Conservation (phyloP, 2,888 invertebrate genomes). For the Xanthorhoe designata region DNA sequence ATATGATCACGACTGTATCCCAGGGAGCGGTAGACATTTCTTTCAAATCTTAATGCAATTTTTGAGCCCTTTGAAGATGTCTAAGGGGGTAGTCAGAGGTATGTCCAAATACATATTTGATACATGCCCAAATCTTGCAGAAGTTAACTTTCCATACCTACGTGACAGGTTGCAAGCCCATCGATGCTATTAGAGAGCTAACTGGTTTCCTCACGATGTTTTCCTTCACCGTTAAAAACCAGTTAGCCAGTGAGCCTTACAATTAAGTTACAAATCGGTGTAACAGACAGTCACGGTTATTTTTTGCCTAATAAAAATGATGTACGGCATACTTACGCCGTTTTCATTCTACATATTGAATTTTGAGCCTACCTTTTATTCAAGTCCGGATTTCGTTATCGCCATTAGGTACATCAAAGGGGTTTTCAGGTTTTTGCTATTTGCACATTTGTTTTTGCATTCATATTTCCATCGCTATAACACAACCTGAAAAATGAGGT, state of each 20-base stretch:
- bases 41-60: too few relatives aligned
- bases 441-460: neutral
- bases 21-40: too few relatives aligned
- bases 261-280: constrained; percentile 29
- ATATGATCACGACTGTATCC: too few relatives aligned
- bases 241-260: neutral
- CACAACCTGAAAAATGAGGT: neutral
- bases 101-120: too few relatives aligned
- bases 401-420: constrained; percentile 30
- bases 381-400: constrained; percentile 30
- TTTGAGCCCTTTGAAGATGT: too few relatives aligned
- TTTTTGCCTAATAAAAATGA: constrained; percentile 43
- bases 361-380: constrained; percentile 33
- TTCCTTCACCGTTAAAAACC: too few relatives aligned
- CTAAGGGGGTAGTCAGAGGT: too few relatives aligned
- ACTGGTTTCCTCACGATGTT: too few relatives aligned
- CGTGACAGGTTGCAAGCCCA: too few relatives aligned
- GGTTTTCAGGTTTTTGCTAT: constrained; percentile 23
- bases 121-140: too few relatives aligned
- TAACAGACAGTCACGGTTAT: constrained; percentile 18
- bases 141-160: too few relatives aligned
- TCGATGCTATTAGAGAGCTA: too few relatives aligned
- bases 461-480: neutral
- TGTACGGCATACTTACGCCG: constrained; percentile 32
- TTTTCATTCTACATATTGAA: constrained; percentile 41